Percentiles rank a stretch among this genome's conserved stretches.
Evolutionary conservation across 1,140 invertebrate species (phyloP).

Genomic region (Ceratina japonica): DNA sequence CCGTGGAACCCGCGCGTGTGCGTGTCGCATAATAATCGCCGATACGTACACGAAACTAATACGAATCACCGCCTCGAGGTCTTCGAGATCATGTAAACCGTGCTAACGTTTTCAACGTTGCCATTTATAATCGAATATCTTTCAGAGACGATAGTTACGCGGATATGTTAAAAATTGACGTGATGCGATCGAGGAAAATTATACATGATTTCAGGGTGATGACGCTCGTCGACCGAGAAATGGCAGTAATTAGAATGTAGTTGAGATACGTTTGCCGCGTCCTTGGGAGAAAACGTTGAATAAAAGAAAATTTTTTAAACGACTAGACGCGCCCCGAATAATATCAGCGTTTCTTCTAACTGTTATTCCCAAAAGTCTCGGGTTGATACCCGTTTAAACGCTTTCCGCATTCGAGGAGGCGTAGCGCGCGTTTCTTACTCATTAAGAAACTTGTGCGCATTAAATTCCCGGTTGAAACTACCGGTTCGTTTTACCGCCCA

Average conservation of each 20-base stretch:
- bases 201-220: too few species aligned
- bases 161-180: too few species aligned
- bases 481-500: conserved; percentile 24
- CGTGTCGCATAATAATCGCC: too few species aligned
- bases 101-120: too few species aligned
- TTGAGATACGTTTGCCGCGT: too few species aligned
- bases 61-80: background rate
- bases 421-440: conserved; percentile 4
- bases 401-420: background rate
- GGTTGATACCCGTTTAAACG: conserved; percentile 1
- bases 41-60: background rate
- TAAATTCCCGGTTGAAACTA: conserved; percentile 3
- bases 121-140: too few species aligned
- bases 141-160: too few species aligned
- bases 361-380: background rate
- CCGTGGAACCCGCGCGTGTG: too few species aligned
- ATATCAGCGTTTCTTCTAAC: background rate
- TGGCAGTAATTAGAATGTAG: too few species aligned
- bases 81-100: background rate
- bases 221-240: background rate
- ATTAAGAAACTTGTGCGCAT: conserved; percentile 14
- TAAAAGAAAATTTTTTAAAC: background rate
- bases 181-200: too few species aligned
- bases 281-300: too few species aligned
- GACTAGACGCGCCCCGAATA: background rate